phyloP scores from a whole-genome alignment of 2,113 vertebrate genomes.

The Perognathus longimembris region DNA sequence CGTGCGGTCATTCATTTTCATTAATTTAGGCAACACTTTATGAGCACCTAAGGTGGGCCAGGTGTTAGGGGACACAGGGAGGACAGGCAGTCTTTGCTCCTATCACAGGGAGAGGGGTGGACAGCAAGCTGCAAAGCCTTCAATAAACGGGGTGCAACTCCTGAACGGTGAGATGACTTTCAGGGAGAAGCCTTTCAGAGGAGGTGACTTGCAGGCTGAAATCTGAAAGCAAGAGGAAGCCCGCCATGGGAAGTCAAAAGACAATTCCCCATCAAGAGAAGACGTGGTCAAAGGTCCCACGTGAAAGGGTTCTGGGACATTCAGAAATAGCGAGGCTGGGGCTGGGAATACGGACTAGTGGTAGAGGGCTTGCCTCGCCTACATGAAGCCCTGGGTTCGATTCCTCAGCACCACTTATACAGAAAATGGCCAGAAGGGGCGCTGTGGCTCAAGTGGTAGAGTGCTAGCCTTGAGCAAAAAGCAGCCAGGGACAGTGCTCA shows the following conservation, averaged over 20 bases:
- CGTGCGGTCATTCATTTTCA: not conserved
- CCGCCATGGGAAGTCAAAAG: not conserved
- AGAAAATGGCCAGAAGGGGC: too few species aligned
- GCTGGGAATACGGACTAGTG: too few species aligned
- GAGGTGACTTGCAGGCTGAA: not conserved
- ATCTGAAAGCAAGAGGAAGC: not conserved
- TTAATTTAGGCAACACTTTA: not conserved
- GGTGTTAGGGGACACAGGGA: fast-evolving
- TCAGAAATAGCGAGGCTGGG: too few species aligned
- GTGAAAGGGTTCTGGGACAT: not conserved
- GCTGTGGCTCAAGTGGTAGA: too few species aligned
- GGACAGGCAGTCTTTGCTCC: too few species aligned
- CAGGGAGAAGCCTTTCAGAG: not conserved
- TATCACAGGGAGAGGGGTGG: too few species aligned
- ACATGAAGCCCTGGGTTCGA: too few species aligned
- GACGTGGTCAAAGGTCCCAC: not conserved
- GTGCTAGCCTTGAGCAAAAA: too few species aligned
- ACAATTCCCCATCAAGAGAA: not conserved
- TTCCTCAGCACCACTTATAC: too few species aligned
- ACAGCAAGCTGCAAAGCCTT: not conserved
- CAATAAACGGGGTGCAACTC: fast-evolving
- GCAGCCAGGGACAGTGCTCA: too few species aligned
- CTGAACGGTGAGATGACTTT: fast-evolving
- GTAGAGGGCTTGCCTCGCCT: too few species aligned
- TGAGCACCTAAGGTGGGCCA: not conserved